Percentiles rank a stretch among this genome's conserved stretches.
phyloP scores from a whole-genome alignment of 2,888 invertebrate species.

The Polylopha cassiicola region DNA sequence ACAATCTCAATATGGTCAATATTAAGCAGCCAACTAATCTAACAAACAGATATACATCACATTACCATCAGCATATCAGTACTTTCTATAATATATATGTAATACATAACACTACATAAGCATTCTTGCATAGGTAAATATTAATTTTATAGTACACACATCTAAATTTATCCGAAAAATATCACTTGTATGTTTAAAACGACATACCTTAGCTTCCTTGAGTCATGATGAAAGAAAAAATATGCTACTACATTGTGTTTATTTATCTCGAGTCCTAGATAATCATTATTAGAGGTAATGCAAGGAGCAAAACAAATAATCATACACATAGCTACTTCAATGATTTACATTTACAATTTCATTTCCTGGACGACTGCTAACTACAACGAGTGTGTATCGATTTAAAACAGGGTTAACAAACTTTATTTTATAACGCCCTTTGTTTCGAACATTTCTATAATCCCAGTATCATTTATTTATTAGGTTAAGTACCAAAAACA shows the following conservation, averaged over 20 bases:
- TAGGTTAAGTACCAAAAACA: too few relatives aligned
- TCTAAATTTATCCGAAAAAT: constrained; percentile 5
- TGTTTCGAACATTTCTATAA: too few relatives aligned
- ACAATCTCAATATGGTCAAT: too few relatives aligned
- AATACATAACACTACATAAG: constrained; percentile 11
- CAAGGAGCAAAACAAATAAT: neutral
- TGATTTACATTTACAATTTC: too few relatives aligned
- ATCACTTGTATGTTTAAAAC: constrained; percentile 20
- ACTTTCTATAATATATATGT: constrained; percentile 2
- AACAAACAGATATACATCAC: too few relatives aligned
- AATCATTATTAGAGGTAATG: constrained; percentile 1
- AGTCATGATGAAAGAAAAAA: constrained; percentile 51
- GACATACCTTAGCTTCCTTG: constrained; percentile 73
- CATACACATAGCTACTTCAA: too few relatives aligned
- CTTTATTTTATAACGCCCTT: too few relatives aligned
- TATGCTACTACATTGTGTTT: constrained; percentile 34
- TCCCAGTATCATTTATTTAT: too few relatives aligned
- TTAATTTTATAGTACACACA: constrained; percentile 1
- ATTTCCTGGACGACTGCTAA: too few relatives aligned
- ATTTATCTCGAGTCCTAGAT: neutral
- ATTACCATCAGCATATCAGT: neutral
- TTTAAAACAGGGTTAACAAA: too few relatives aligned
- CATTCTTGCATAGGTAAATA: neutral
- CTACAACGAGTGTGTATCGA: too few relatives aligned
- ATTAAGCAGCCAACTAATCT: too few relatives aligned